phyloP scores from a whole-genome alignment of 2,797 vertebrate genomes.

The Lepus oiostolus region DNA sequence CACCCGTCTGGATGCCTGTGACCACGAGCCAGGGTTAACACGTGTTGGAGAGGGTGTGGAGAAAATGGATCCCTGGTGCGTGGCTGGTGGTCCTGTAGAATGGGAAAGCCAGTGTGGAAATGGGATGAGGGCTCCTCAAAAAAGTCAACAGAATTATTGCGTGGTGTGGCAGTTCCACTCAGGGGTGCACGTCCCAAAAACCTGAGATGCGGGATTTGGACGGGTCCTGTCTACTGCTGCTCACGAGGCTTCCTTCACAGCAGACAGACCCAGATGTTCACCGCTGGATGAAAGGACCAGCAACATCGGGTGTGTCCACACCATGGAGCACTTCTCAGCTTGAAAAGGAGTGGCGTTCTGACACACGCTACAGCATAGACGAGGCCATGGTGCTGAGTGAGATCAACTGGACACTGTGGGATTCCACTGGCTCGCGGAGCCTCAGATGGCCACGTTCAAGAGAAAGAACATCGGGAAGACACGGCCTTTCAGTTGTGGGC shows the following conservation, averaged over 20 bases:
- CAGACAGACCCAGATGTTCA: neutral
- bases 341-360: neutral
- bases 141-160: neutral
- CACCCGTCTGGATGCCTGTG: neutral
- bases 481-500: neutral
- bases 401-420: neutral
- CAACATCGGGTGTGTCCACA: no score
- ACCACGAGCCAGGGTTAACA: neutral
- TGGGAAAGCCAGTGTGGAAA: neutral
- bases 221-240: neutral
- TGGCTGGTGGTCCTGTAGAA: neutral
- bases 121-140: neutral
- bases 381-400: neutral
- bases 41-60: neutral
- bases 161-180: neutral
- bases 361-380: neutral
- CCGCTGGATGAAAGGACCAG: neutral
- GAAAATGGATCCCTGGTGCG: neutral
- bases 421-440: neutral
- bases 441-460: neutral
- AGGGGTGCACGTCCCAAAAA: neutral
- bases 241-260: neutral
- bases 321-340: neutral
- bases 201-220: neutral
- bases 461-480: neutral